Conservation (phyloP, 2,888 invertebrate species). For the Eumacrocentrus americanus region DNA sequence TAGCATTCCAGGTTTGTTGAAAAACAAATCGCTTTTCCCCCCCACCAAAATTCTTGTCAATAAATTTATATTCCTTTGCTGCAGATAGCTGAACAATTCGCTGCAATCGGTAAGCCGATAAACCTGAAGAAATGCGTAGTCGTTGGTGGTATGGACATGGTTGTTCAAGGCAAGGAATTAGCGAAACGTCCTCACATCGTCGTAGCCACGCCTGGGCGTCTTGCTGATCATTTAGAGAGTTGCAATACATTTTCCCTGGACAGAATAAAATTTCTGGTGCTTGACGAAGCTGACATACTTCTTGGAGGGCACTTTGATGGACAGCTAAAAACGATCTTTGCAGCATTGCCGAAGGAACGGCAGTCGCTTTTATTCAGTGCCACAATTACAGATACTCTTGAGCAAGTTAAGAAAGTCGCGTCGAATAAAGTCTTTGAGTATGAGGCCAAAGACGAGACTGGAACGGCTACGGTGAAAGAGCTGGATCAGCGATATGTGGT, state of each 20-base stretch:
- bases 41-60: too few species aligned
- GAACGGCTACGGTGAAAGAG: constrained; percentile 83
- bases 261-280: constrained; percentile 82
- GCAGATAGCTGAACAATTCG: constrained; percentile 94
- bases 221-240: constrained; percentile 91
- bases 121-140: constrained; percentile 83
- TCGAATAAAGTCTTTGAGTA: constrained; percentile 66
- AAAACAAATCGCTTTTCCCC: too few species aligned
- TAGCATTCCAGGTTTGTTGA: constrained; percentile 77
- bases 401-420: constrained; percentile 70
- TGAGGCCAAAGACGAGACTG: constrained; percentile 68
- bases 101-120: constrained; percentile 87
- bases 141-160: constrained; percentile 95
- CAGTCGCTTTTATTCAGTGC: constrained; percentile 95
- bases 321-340: constrained; percentile 81
- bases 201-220: constrained; percentile 93
- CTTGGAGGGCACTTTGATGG: constrained; percentile 82
- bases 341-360: constrained; percentile 74
- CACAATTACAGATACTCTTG: constrained; percentile 86
- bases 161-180: constrained; percentile 84
- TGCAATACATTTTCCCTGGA: constrained; percentile 82
- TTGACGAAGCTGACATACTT: constrained; percentile 96
- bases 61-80: too few species aligned
- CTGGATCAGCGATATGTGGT: constrained; percentile 91
- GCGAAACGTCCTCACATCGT: constrained; percentile 90